phyloP scores from a whole-genome alignment of 2,888 invertebrate genomes.

The Euzophera pinguis region DNA sequence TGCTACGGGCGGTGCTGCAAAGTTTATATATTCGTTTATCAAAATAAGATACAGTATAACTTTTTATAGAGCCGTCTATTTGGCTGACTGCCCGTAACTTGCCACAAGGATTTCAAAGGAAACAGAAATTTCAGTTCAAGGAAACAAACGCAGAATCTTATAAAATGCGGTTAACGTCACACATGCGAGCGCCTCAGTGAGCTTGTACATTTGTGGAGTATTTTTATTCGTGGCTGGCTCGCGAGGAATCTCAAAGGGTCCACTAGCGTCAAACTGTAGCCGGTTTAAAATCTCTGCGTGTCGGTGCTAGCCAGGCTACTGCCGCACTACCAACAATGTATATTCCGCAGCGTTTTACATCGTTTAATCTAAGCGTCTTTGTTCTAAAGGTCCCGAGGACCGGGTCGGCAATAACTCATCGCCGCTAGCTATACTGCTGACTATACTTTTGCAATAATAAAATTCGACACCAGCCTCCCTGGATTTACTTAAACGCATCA shows the following conservation, averaged over 20 bases:
- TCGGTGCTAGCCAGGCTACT: constrained; percentile 18
- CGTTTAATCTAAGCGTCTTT: constrained; percentile 48
- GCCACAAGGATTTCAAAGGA: constrained; percentile 58
- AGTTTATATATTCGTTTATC: constrained; percentile 57
- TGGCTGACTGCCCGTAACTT: constrained; percentile 62
- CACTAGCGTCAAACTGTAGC: constrained; percentile 40
- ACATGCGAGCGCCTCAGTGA: constrained; percentile 52
- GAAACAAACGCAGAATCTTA: constrained; percentile 68
- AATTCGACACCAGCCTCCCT: constrained; percentile 32
- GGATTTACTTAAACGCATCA: constrained; percentile 36
- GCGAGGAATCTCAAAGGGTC: constrained; percentile 45
- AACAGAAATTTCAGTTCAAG: constrained; percentile 56
- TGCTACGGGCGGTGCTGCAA: constrained; percentile 27
- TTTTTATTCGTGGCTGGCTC: constrained; percentile 39
- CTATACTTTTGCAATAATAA: constrained; percentile 41
- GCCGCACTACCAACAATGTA: constrained; percentile 24
- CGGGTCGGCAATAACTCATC: constrained; percentile 45
- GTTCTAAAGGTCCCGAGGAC: constrained; percentile 37
- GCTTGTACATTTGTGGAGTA: constrained; percentile 48
- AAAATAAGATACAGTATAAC: constrained; percentile 50
- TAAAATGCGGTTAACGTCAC: constrained; percentile 69
- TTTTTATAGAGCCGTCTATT: constrained; percentile 64
- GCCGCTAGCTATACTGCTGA: constrained; percentile 39
- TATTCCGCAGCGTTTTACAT: constrained; percentile 40
- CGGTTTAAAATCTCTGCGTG: constrained; percentile 34